Percentiles rank a stretch among this genome's conserved stretches.
Conservation (phyloP, 2,888 invertebrate species). For the Gymnoscelis rufifasciata region DNA sequence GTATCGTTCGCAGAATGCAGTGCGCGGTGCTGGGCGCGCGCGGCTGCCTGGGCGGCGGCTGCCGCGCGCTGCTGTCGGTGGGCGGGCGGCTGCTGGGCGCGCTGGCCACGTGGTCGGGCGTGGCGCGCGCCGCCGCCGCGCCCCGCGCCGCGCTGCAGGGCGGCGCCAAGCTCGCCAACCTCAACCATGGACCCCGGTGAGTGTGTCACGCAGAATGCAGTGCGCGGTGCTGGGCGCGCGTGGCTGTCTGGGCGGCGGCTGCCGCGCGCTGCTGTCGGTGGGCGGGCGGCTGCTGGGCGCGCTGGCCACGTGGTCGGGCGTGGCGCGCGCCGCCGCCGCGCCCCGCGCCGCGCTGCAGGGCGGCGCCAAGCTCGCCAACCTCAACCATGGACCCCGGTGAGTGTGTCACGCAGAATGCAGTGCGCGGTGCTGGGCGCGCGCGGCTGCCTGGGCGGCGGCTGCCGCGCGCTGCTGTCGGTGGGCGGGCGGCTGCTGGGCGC, state of each 20-base stretch:
- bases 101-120: conserved; percentile 78
- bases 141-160: conserved; percentile 83
- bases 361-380: conserved; percentile 68
- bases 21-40: conserved; percentile 54
- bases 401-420: not conserved
- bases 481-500: conserved; percentile 87
- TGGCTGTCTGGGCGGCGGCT: conserved; percentile 37
- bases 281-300: conserved; percentile 79
- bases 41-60: conserved; percentile 37
- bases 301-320: conserved; percentile 78
- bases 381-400: conserved; percentile 35
- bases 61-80: conserved; percentile 51
- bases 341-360: conserved; percentile 83
- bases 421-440: conserved; percentile 77
- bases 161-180: conserved; percentile 68
- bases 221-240: conserved; percentile 54
- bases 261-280: conserved; percentile 51
- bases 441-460: conserved; percentile 87
- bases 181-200: conserved; percentile 35
- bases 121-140: conserved; percentile 79
- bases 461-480: conserved; percentile 81
- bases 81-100: conserved; percentile 79
- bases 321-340: conserved; percentile 79
- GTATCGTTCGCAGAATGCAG: not conserved
- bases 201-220: not conserved